Conservation (phyloP, 2,797 vertebrate genomes). For the Labeo calbasu region DNA sequence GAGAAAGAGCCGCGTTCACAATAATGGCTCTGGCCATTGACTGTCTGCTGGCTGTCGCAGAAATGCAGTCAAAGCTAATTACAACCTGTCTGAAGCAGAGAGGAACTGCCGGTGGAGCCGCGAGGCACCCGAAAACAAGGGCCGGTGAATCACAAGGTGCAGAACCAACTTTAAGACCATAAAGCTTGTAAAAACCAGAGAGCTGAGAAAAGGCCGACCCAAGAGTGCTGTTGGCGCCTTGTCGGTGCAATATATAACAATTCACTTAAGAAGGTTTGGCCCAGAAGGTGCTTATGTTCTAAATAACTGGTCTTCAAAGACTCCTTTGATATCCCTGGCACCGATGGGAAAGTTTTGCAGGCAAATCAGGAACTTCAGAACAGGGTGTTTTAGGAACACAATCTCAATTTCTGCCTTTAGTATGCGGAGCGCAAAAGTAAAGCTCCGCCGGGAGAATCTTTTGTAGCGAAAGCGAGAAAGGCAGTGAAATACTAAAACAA, state of each 20-base stretch:
- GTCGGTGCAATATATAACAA: conserved; percentile 28
- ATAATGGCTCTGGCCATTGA: conserved; percentile 51
- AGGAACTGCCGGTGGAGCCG: conserved; percentile 8
- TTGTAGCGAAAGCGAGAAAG: conserved; percentile 64
- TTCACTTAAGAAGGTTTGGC: conserved; percentile 10
- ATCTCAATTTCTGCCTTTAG: conserved; percentile 61
- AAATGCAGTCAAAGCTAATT: conserved; percentile 29
- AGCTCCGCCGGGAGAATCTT: conserved; percentile 67
- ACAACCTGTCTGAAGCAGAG: conserved; percentile 26
- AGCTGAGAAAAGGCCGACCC: conserved; percentile 2
- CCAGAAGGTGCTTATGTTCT: neutral
- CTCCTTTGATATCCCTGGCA: neutral
- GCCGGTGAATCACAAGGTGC: conserved; percentile 24
- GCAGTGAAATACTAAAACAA: conserved; percentile 68
- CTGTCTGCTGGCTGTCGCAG: conserved; percentile 16
- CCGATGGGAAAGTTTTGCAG: conserved; percentile 9
- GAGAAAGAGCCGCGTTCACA: conserved; percentile 35
- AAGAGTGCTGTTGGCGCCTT: conserved; percentile 21
- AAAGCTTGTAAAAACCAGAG: conserved; percentile 17
- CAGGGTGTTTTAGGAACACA: conserved; percentile 21
- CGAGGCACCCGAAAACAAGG: neutral
- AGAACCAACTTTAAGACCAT: conserved; percentile 1
- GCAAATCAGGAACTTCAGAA: conserved; percentile 40
- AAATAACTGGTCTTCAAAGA: conserved; percentile 30
- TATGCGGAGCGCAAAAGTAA: conserved; percentile 64